phyloP scores from a whole-genome alignment of 2,888 invertebrate species.

The Xanthostigma xanthostigma region DNA sequence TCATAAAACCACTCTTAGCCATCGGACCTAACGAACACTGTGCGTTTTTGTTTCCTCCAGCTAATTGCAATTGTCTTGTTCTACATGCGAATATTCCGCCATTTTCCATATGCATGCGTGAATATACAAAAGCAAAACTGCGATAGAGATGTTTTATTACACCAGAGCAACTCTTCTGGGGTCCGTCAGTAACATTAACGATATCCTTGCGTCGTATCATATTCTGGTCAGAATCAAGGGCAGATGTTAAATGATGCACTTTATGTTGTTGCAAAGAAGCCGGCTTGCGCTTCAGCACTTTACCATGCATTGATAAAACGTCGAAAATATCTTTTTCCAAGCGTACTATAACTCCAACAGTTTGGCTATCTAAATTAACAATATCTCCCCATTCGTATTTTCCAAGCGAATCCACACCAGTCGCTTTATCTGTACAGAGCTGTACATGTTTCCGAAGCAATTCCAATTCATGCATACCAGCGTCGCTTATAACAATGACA shows the following conservation, averaged over 20 bases:
- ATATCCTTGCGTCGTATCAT: conserved; percentile 88
- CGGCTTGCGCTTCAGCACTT: conserved; percentile 85
- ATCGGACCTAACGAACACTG: conserved; percentile 23
- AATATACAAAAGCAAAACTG: conserved; percentile 89
- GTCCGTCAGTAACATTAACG: conserved; percentile 95
- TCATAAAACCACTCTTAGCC: conserved; percentile 67
- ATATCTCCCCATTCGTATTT: conserved; percentile 99
- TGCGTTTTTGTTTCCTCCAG: conserved; percentile 48
- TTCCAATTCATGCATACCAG: conserved; percentile 95
- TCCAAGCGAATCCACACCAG: conserved; percentile 94
- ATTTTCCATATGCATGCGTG: conserved; percentile 90
- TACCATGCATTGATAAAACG: conserved; percentile 93
- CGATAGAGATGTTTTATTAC: conserved; percentile 95
- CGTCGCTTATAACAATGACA: conserved; percentile 88
- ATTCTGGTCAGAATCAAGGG: conserved; percentile 88
- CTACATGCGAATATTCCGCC: conserved; percentile 98
- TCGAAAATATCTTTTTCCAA: conserved; percentile 95
- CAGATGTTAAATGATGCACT: conserved; percentile 79
- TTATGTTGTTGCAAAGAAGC: conserved; percentile 85
- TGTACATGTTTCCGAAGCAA: conserved; percentile 88
- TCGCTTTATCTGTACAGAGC: conserved; percentile 95
- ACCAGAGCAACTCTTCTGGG: conserved; percentile 81
- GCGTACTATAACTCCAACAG: conserved; percentile 94
- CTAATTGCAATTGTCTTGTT: conserved; percentile 81
- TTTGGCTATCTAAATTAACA: conserved; percentile 87